Base-by-base conservation (phyloP, 2,797 vertebrate genomes). In the Apogon talboti region DNA sequence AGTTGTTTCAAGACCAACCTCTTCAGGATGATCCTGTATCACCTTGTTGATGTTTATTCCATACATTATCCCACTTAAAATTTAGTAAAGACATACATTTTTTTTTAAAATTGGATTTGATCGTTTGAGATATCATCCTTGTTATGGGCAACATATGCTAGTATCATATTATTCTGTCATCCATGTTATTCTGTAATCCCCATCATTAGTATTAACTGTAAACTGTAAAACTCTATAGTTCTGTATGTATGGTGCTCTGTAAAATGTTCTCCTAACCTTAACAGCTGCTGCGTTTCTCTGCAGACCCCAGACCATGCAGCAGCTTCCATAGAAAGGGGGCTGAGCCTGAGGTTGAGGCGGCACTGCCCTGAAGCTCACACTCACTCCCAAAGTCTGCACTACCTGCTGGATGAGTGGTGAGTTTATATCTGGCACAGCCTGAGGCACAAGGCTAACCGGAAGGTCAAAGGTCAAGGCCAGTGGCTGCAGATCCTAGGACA, bases 401-500 rank as follows among this genome's bases (percentile, higher is more conserved):
- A 95, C 84, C 78, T 95, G 94, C 81, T 94, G 94, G 76, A 95
- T 90, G 63, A 94, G 84, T 0, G 93, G 94, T 1, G 93, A 94
- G 30, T 87, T 81, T 0, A 85, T 83, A 16, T 95, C 94, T 11
- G 91, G 92, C 43, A 92, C 67, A 30, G 86, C 76, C 81, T 91
- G 93, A 8, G 92, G 88, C n/a, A 87, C 89, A 50, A 94, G 67
- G 55, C 86, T 90, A 55, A 92, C 87, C 0, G 93, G 93, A 9
- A 95, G 90, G 86, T 95, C 94, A 83, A 95, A 95, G 65, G 91
- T 92, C 84, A 95, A 71, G 21, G 90, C 92, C 70, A 95, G 70
- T 0, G 93, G 93, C 85, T 95, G 94, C 64, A 95, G 89, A 37
- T 94, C 93, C 94, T 95, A 44, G 30, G 46, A 55, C 5, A 6